Evolutionary conservation across 2,888 invertebrate species (phyloP).

Genomic region (Theodoxus fluviatilis): DNA sequence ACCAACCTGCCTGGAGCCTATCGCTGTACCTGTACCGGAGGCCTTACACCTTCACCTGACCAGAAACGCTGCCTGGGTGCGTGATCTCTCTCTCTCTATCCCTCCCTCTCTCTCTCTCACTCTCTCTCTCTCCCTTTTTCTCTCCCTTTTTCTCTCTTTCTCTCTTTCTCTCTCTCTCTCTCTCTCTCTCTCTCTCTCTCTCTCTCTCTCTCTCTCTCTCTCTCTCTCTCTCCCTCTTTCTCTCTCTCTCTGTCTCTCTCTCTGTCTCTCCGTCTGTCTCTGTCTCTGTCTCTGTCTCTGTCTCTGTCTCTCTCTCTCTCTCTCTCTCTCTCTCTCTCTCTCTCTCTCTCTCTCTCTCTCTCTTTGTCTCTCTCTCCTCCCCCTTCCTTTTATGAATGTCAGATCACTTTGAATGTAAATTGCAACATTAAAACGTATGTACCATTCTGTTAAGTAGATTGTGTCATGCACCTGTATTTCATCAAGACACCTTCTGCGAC

Average conservation of each 20-base stretch:
- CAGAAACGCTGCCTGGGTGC: constrained; percentile 78
- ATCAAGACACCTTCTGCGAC: too few relatives aligned
- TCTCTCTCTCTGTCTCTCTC: neutral
- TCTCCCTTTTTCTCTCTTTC: neutral
- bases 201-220: neutral
- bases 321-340: neutral
- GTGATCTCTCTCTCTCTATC: constrained; percentile 16
- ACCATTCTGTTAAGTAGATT: too few relatives aligned
- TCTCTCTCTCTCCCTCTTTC: neutral
- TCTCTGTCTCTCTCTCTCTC: neutral
- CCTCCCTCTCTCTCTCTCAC: neutral
- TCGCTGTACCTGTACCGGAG: constrained; percentile 73
- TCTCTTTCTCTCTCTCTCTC: neutral
- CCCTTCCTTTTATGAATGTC: too few relatives aligned
- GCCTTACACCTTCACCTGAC: constrained; percentile 75
- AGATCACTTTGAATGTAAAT: too few relatives aligned
- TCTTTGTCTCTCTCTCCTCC: too few relatives aligned
- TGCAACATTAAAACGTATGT: too few relatives aligned
- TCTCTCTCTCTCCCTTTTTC: neutral
- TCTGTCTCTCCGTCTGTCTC: neutral
- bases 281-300: neutral
- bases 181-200: neutral
- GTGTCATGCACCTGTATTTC: too few relatives aligned
- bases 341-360: too few relatives aligned
- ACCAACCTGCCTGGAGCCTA: constrained; percentile 79